A percentile compares a stretch with the other conserved stretches of the same genome.
These are phyloP conservation scores for Onthophagus sagittarius DNA, from an alignment of 2,888 invertebrate genomes.

Conservation along the genomic window DNA sequence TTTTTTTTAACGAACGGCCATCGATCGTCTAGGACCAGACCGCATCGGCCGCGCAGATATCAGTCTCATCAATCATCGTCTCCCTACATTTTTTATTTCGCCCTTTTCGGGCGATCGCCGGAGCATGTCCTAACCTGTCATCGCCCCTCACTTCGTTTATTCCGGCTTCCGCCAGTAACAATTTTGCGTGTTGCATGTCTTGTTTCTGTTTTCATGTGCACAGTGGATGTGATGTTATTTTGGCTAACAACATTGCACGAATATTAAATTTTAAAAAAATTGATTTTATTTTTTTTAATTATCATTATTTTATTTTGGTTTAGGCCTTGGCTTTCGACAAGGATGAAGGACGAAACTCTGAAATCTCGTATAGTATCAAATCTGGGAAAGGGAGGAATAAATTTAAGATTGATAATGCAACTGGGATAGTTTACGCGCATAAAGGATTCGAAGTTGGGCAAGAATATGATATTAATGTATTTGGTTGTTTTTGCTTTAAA, in stretches of 20 bases:
- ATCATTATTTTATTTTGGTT: constrained; percentile 27
- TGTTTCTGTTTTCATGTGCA: constrained; percentile 4
- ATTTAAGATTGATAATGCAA: constrained; percentile 77
- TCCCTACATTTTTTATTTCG: neutral
- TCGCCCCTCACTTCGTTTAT: neutral
- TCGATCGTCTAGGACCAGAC: neutral
- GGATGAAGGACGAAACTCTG: constrained; percentile 78
- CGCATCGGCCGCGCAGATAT: neutral
- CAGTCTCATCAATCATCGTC: neutral
- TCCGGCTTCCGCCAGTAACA: neutral
- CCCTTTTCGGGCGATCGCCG: neutral
- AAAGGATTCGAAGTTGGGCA: constrained; percentile 66
- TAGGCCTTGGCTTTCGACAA: constrained; percentile 79
- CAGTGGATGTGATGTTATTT: constrained; percentile 9
- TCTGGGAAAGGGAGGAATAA: constrained; percentile 74
- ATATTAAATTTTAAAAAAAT: neutral
- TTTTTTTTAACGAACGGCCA: neutral
- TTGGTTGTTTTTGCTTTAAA: constrained; percentile 31
- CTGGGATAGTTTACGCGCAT: constrained; percentile 78
- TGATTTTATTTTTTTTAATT: neutral
- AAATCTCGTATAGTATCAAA: constrained; percentile 76
- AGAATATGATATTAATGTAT: constrained; percentile 64
- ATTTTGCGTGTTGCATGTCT: neutral
- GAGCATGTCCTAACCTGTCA: neutral
- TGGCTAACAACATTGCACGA: constrained; percentile 13